Percentiles rank a stretch among this genome's conserved stretches.
phyloP scores from a whole-genome alignment of 2,113 vertebrate species.

The Acrocephalus arundinaceus region DNA sequence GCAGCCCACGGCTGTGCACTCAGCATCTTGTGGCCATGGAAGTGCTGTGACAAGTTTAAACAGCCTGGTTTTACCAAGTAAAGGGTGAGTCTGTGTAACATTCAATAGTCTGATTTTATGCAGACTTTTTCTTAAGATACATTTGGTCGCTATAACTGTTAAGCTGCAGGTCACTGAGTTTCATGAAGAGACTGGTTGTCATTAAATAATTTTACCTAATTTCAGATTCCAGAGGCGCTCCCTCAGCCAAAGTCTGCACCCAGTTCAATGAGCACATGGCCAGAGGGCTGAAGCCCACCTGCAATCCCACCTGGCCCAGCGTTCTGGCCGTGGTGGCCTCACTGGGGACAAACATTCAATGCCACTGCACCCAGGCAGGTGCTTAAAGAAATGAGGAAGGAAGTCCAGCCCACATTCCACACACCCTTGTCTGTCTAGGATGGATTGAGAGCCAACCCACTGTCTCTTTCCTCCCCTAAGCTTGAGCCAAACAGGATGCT shows the following conservation, averaged over 20 bases:
- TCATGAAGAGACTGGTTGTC: not conserved
- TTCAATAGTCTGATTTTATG: not conserved
- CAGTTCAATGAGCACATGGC: not conserved
- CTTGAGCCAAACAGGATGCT: not conserved
- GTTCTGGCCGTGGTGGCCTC: not conserved
- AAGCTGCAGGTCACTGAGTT: not conserved
- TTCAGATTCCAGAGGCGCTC: not conserved
- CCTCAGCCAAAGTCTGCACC: not conserved
- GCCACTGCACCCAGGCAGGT: rapidly evolving
- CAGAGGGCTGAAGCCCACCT: not conserved
- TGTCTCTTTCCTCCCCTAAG: not conserved
- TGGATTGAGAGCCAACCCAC: not conserved
- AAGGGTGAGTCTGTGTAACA: not conserved
- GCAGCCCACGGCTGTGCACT: not conserved
- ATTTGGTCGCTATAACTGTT: not conserved
- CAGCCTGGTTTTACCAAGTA: not conserved
- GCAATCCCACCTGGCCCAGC: not conserved
- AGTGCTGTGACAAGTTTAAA: not conserved
- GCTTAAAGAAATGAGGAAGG: not conserved
- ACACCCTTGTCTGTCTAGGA: not conserved
- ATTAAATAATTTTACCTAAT: not conserved
- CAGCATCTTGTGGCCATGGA: not conserved
- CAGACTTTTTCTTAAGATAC: not conserved
- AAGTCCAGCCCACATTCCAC: not conserved
- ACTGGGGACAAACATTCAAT: not conserved